phyloP scores from a whole-genome alignment of 2,888 invertebrate genomes.

The Dysmachus trigonus region DNA sequence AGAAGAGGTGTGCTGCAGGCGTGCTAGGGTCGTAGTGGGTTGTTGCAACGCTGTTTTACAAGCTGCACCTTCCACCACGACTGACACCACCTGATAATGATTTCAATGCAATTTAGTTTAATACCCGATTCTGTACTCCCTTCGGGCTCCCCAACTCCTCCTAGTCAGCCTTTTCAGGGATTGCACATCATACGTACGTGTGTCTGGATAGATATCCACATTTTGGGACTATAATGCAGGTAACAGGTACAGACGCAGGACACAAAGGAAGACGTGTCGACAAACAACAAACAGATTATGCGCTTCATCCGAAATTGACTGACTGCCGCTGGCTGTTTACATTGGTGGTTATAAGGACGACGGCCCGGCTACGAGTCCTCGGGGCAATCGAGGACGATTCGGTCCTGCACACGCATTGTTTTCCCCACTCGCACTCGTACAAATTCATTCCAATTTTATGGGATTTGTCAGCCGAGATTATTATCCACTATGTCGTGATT shows the following conservation, averaged over 20 bases:
- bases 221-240: neutral
- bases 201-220: neutral
- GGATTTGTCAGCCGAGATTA: constrained; percentile 24
- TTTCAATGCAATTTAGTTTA: constrained; percentile 42
- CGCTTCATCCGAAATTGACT: constrained; percentile 19
- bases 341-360: neutral
- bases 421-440: constrained; percentile 7
- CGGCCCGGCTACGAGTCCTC: neutral
- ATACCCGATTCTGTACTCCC: neutral
- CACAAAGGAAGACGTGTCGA: neutral
- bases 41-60: neutral
- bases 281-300: constrained; percentile 41
- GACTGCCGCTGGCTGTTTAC: constrained; percentile 41
- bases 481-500: constrained; percentile 6
- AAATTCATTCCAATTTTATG: constrained; percentile 26
- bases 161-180: neutral
- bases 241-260: neutral
- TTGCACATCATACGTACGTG: neutral
- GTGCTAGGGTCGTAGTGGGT: neutral
- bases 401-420: constrained; percentile 38
- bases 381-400: constrained; percentile 43
- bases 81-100: constrained; percentile 26
- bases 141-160: neutral
- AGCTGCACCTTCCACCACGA: constrained; percentile 2
- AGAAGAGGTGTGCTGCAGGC: no score